These are phyloP conservation scores for Haliclona indistincta DNA, from an alignment of 37 sponge, comb jelly and placozoan genomes.

Conservation along the genomic window DNA sequence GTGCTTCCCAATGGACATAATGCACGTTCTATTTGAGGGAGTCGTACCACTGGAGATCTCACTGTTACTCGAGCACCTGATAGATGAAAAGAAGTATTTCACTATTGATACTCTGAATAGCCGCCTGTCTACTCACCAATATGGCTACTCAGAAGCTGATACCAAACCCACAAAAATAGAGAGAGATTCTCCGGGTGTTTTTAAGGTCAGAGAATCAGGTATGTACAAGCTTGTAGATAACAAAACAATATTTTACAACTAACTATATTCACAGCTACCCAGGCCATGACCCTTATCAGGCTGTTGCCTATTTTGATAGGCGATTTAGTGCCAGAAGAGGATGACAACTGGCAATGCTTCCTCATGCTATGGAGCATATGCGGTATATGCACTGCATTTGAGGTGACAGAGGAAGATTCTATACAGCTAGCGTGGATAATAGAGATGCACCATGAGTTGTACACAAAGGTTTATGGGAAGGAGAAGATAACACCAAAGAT, in stretches of 20 bases:
- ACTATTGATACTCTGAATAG: constrained; percentile 12
- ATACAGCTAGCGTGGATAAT: constrained; percentile 9
- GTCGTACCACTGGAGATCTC: no score
- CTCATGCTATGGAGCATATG: constrained; percentile 15
- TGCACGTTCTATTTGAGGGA: constrained; percentile 37
- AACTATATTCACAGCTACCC: neutral
- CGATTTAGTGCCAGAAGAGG: constrained; percentile 24
- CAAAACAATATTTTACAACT: no score
- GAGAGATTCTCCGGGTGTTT: neutral
- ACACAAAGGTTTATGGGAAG: constrained; percentile 9
- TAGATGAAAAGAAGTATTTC: constrained; percentile 9
- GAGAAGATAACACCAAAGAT: constrained; percentile 30
- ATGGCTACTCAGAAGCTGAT: constrained; percentile 35
- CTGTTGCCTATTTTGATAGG: constrained; percentile 23
- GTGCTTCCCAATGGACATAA: constrained; percentile 27
- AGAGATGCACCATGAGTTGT: constrained; percentile 7
- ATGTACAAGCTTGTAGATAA: no score
- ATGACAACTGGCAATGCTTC: constrained; percentile 23
- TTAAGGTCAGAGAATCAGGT: neutral
- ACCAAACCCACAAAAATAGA: constrained; percentile 10
- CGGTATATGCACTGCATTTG: neutral
- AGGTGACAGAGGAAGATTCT: neutral
- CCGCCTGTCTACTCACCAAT: neutral
- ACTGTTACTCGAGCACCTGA: neutral
- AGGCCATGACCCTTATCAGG: neutral